Evolutionary conservation across 1,140 invertebrate species (phyloP), one percentile per base, ranked within the genome.

Genomic region (Brachionus rubens): DNA sequence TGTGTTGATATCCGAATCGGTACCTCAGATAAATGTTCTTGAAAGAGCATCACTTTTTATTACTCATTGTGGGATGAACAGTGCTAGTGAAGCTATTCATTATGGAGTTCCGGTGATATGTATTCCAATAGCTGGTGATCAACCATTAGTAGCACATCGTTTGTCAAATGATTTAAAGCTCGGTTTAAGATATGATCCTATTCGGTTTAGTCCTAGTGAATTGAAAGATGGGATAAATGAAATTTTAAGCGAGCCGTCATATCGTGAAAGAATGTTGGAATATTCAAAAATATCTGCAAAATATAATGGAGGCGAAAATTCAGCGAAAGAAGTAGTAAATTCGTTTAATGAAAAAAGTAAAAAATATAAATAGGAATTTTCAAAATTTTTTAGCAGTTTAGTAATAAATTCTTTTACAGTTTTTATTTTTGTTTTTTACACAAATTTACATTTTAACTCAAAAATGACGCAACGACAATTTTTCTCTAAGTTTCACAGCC

Each of bases 1-100:
- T 16, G 24, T 68, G 2, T 0, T 68, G 14, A 46, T 68, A 26
- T 5, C 19, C 5, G 36, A 33, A 4, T 30, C 41, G 6, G 46
- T 48, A n/a, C 65, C 36, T 43, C 65, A 68, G 30, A 48, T 68
- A 14, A 48, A 68, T 26, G 41, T 68, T 0, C 19, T 68, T 2
- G 46, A 68, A 68, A 46, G 30, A 68, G 65, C 65, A 1, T 43
- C 24, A n/a, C 24, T 68, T 26, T 68, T 43, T 68, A 68, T 68
- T 21, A 68, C 65, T 28, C 65, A 68, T 68, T 24, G 41, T 48
- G 65, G 65, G 7, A 68, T 68, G 65, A 16, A 41, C 19, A 46
- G 41, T 43, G 33, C 46, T 26, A 68, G 41, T 19, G 65, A 68
- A 16, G 65, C 65, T 48, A 46, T 68, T n/a, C 10, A 68, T 43